phyloP scores from a whole-genome alignment of 1,140 invertebrate genomes.

The Hypsibius dujardini region DNA sequence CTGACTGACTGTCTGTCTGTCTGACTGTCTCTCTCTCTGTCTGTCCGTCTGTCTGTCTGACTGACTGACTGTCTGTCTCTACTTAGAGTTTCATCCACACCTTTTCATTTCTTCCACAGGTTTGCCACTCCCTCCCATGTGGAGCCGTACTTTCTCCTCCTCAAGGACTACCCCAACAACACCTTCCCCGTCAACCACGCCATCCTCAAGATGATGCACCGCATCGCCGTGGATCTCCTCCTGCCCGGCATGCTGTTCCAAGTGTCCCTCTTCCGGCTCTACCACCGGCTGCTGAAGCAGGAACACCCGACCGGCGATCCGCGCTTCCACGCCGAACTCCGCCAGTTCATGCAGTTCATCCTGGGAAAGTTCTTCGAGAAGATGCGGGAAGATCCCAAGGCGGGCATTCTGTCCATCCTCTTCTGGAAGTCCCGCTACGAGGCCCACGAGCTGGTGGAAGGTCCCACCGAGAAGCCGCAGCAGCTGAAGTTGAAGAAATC shows the following conservation, averaged over 20 bases:
- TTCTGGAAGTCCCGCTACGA: constrained; percentile 76
- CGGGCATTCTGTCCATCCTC: constrained; percentile 65
- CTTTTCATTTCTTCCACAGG: constrained; percentile 34
- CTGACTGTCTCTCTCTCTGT: not conserved
- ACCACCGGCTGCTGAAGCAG: not conserved
- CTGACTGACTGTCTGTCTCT: constrained; percentile 6
- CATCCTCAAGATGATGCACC: constrained; percentile 69
- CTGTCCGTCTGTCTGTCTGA: not conserved
- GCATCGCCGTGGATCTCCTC: constrained; percentile 68
- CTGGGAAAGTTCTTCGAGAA: constrained; percentile 62
- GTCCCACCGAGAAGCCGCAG: constrained; percentile 29
- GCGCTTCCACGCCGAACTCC: constrained; percentile 46
- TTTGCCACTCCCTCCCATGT: constrained; percentile 61
- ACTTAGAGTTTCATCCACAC: not conserved
- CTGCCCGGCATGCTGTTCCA: constrained; percentile 72
- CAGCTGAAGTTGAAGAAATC: not conserved
- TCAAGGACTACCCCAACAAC: constrained; percentile 57
- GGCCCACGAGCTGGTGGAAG: constrained; percentile 64
- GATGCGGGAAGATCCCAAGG: constrained; percentile 59
- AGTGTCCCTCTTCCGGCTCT: constrained; percentile 48
- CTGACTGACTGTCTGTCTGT: not conserved
- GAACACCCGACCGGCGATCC: constrained; percentile 18
- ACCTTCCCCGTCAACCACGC: constrained; percentile 57
- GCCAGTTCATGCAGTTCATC: constrained; percentile 57
- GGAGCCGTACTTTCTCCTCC: constrained; percentile 50